Percentiles rank a stretch among this genome's conserved stretches.
phyloP scores from a whole-genome alignment of 2,888 invertebrate species.

The Lobophora halterata region DNA sequence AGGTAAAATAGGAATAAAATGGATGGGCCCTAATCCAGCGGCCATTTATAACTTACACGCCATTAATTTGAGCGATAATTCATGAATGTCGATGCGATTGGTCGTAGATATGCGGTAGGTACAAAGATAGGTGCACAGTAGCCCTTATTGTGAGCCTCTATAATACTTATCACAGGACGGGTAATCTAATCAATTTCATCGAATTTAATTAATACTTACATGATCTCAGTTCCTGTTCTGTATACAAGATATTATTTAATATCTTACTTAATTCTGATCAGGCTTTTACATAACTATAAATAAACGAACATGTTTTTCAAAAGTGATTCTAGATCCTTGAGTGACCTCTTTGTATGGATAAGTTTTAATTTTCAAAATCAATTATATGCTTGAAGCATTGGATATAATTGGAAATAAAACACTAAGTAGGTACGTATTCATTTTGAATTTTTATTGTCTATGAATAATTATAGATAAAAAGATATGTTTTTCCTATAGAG shows the following conservation, averaged over 20 bases:
- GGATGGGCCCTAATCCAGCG: constrained; percentile 74
- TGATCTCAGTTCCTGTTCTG: constrained; percentile 25
- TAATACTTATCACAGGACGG: constrained; percentile 41
- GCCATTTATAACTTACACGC: constrained; percentile 80
- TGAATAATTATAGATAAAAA: too few relatives aligned
- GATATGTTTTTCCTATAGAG: too few relatives aligned
- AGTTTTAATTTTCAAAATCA: too few relatives aligned
- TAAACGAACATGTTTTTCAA: too few relatives aligned
- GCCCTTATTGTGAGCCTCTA: constrained; percentile 39
- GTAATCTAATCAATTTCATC: constrained; percentile 50
- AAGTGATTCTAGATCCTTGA: too few relatives aligned
- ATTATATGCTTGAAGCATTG: too few relatives aligned
- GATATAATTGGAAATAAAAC: too few relatives aligned
- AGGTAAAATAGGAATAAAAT: constrained; percentile 80
- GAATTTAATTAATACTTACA: constrained; percentile 30
- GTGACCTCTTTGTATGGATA: too few relatives aligned
- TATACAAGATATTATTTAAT: constrained; percentile 13
- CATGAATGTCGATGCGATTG: constrained; percentile 68
- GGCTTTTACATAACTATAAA: too few relatives aligned
- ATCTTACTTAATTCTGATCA: background rate
- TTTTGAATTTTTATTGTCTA: too few relatives aligned
- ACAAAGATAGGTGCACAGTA: constrained; percentile 39
- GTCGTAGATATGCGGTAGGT: constrained; percentile 60
- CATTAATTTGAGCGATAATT: constrained; percentile 81
- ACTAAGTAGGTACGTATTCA: too few relatives aligned